Conservation (phyloP, 2,797 vertebrate species). For the Oceanodroma leucorhoa region DNA sequence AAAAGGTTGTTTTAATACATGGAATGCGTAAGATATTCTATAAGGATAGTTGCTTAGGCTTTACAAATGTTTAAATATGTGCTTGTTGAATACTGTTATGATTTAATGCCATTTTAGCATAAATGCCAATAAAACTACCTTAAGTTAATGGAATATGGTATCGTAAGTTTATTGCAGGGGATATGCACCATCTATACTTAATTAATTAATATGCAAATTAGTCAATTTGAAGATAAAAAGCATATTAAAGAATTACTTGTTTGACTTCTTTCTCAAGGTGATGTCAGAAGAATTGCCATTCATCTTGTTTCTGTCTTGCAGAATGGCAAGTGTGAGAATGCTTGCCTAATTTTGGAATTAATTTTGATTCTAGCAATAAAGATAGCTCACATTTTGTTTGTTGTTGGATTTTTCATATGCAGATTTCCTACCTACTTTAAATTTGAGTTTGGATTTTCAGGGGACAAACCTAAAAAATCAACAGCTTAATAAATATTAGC, state of each 20-base stretch:
- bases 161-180: background rate
- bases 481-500: background rate
- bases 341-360: background rate
- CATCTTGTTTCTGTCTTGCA: background rate
- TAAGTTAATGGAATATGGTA: background rate
- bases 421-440: background rate
- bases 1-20: background rate
- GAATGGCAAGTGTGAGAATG: background rate
- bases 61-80: background rate
- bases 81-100: background rate
- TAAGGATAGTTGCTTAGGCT: background rate
- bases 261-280: background rate
- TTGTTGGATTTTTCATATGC: background rate
- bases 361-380: background rate
- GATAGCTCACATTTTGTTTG: background rate
- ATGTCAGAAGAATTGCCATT: background rate
- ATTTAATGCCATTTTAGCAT: background rate
- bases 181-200: background rate
- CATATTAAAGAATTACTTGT: background rate
- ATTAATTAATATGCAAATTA: background rate
- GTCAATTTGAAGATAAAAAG: background rate
- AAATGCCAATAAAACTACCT: background rate
- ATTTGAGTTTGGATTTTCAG: background rate
- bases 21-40: background rate
- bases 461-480: background rate